Conservation (phyloP, 2,888 invertebrate genomes). For the Cephus nigrinus region DNA sequence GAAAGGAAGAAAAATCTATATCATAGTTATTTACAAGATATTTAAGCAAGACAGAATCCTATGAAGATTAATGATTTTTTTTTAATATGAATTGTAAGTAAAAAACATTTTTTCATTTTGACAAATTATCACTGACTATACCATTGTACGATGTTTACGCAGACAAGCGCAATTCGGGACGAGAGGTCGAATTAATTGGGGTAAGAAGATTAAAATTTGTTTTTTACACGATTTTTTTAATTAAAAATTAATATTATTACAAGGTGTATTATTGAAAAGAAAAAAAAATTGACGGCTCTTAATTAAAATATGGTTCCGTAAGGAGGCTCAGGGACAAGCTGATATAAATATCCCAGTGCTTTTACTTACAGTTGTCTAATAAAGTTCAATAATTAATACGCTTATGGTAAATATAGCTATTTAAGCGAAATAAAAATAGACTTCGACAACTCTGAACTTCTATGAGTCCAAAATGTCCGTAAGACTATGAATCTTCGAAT, state of each 20-base stretch:
- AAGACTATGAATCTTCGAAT: no score
- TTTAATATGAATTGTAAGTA: no score
- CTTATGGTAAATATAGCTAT: not conserved
- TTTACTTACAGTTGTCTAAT: not conserved
- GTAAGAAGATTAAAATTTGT: not conserved
- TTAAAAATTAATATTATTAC: not conserved
- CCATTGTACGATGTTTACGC: not conserved
- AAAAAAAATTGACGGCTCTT: not conserved
- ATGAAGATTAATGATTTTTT: no score
- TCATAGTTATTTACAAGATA: no score
- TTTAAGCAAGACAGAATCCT: no score
- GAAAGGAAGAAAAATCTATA: no score
- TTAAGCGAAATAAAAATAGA: no score
- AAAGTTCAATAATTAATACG: not conserved
- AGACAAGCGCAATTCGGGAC: not conserved
- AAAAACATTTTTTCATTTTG: no score
- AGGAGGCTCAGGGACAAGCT: not conserved
- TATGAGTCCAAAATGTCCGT: no score
- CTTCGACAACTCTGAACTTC: no score
- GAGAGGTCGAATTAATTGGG: not conserved
- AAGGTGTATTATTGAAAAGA: not conserved
- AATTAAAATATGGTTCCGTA: not conserved
- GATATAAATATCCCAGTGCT: not conserved
- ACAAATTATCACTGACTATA: not conserved
- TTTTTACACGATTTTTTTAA: not conserved